Evolutionary conservation across 2,113 vertebrate genomes (phyloP), one percentile per base, ranked within the genome.

Genomic region (Sorex fumeus): DNA sequence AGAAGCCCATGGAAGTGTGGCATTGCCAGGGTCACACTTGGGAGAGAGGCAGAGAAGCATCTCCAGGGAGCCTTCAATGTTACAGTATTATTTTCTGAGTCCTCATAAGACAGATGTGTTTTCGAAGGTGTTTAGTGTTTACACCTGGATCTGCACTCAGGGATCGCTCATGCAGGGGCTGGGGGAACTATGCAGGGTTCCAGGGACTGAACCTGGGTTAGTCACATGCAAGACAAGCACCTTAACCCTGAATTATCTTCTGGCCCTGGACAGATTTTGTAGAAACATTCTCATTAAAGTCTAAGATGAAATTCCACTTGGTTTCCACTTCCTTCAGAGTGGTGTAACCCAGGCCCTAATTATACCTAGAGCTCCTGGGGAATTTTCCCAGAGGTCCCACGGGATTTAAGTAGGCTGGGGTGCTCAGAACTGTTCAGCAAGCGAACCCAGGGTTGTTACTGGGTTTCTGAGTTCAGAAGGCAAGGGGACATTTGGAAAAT

Each of bases 21-120:
- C 3, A 0, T 40, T 28, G 0, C 43, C 3, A 21, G 0, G 0
- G 25, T 1, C 1, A 19, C 11, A 8, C 0, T 1, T 0, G 0
- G 21, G 21, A 50, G 50, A 72, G n/a, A 1, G 7, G 32, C 30
- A 36, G 90, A 12, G 4, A 72, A 71, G 3, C 9, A 8, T 0
- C 0, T 34, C 6, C 4, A 6, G 13, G 0, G 7, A 0, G 1
- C 1, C 18, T 19, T 62, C 30, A 21, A 21, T 5, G 15, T 2
- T 1, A 1, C 0, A 6, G 25, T 4, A 1, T 6, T 28, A 5
- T 6, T 13, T 36, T 12, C 62, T 25, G 19, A 50, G 64, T 36
- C n/a, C 45, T 36, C 53, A 19, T 57, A 2, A 57, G 53, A 19
- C 19, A 57, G 53, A 19, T 57, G 18, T 53, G 11, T 18, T 53